A percentile compares a stretch with the other conserved stretches of the same genome.
Conservation (phyloP, 2,113 vertebrate genomes). For the Telmatochromis sp. region DNA sequence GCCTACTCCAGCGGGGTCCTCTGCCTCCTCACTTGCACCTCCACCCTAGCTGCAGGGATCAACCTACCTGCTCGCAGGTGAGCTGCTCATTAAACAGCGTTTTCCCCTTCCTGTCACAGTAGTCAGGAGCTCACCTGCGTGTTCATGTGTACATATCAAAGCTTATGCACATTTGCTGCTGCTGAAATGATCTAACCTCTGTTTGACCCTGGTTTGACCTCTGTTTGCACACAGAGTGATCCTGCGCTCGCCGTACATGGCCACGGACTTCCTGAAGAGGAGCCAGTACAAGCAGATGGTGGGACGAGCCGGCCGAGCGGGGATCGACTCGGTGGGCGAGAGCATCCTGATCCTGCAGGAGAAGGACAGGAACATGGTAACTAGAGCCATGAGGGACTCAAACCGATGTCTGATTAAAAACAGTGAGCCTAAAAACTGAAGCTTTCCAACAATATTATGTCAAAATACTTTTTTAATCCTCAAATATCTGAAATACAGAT, state of each 20-base stretch:
- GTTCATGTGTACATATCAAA: not conserved
- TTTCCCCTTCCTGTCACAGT: not conserved
- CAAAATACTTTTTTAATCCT: not conserved
- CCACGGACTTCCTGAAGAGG: conserved; percentile 83
- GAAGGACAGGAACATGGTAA: conserved; percentile 81
- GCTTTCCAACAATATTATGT: not conserved
- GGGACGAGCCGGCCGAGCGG: conserved; percentile 90
- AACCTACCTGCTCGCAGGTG: conserved; percentile 94
- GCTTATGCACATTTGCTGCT: not conserved
- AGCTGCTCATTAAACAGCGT: not conserved
- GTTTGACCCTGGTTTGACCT: not conserved
- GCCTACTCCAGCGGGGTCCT: conserved; percentile 83
- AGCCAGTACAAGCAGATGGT: conserved; percentile 96
- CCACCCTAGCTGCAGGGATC: conserved; percentile 91
- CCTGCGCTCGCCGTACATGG: conserved; percentile 89
- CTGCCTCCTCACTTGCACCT: conserved; percentile 91
- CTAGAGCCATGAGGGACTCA: not conserved
- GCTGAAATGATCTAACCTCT: not conserved
- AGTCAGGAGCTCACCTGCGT: not conserved
- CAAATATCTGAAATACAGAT: not conserved
- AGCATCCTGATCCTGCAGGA: conserved; percentile 91
- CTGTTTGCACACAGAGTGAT: conserved; percentile 50
- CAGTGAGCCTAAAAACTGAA: not conserved
- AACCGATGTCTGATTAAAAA: not conserved
- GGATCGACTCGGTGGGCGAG: conserved; percentile 85